Conservation (phyloP, 1,140 invertebrate species). For the Teleopsis dalmanni region DNA sequence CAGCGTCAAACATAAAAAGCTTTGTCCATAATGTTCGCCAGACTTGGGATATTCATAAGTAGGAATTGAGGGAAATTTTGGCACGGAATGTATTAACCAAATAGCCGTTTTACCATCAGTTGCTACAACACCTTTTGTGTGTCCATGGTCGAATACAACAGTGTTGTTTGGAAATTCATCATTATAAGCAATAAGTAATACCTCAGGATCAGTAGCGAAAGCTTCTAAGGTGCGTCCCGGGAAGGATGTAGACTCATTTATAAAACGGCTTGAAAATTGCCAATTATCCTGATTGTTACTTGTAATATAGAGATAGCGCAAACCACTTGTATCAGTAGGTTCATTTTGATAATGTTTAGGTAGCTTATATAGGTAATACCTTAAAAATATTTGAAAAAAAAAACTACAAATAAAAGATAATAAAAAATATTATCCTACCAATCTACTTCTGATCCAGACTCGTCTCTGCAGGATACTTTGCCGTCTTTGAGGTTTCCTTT, state of each 20-base stretch:
- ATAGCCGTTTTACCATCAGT: slow-evolving; percentile 65
- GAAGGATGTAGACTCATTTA: slow-evolving; percentile 64
- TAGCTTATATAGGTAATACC: too few relatives aligned
- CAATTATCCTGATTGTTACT: slow-evolving; percentile 53
- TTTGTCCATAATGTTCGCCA: slow-evolving; percentile 72
- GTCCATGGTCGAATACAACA: slow-evolving; percentile 55
- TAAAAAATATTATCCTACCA: too few relatives aligned
- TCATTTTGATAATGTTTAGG: too few relatives aligned
- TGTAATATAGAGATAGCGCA: slow-evolving; percentile 70
- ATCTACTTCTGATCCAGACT: too few relatives aligned
- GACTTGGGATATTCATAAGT: slow-evolving; percentile 67
- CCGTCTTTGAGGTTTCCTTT: too few relatives aligned
- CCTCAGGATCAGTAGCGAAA: slow-evolving; percentile 50
- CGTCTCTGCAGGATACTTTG: too few relatives aligned
- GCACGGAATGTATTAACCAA: slow-evolving; percentile 89
- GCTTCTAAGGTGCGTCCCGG: slow-evolving; percentile 62
- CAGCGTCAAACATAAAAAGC: slow-evolving; percentile 76
- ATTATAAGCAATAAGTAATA: slow-evolving; percentile 70
- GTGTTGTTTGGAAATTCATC: slow-evolving; percentile 65
- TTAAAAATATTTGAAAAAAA: too few relatives aligned
- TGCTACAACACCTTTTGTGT: slow-evolving; percentile 77
- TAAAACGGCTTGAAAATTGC: slow-evolving; percentile 59
- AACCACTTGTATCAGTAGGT: too few relatives aligned
- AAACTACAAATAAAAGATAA: too few relatives aligned
- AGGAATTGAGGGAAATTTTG: slow-evolving; percentile 62